These are phyloP conservation scores for Pelusios castaneus DNA, from an alignment of 2,113 vertebrate genomes.

Conservation along the genomic window DNA sequence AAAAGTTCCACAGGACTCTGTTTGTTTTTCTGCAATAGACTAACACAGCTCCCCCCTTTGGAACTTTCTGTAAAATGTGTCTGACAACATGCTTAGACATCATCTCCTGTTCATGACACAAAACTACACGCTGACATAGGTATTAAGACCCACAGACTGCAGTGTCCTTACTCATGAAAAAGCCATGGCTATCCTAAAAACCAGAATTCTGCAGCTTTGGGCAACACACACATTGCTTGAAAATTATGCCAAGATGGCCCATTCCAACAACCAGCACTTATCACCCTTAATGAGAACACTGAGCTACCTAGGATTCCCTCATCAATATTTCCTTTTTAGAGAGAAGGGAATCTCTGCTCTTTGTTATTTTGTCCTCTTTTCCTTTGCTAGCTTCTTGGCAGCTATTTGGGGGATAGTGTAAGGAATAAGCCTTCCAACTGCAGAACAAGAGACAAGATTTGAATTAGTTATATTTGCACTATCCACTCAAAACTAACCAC, in stretches of 20 bases:
- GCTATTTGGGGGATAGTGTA: not conserved
- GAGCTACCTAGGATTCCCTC: not conserved
- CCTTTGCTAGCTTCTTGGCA: slow-evolving; percentile 17
- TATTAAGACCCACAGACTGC: not conserved
- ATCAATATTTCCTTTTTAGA: slow-evolving; percentile 12
- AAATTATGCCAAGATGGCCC: not conserved
- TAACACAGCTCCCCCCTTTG: no score
- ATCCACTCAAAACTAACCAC: slow-evolving; percentile 33
- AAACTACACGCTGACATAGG: not conserved
- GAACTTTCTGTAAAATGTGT: not conserved
- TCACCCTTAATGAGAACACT: not conserved
- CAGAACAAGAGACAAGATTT: slow-evolving; percentile 32
- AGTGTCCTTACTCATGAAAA: not conserved
- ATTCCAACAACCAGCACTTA: not conserved
- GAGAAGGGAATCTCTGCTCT: not conserved
- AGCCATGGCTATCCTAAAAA: not conserved
- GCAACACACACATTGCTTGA: not conserved
- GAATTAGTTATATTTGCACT: slow-evolving; percentile 38
- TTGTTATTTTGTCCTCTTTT: slow-evolving; percentile 29
- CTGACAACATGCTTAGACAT: not conserved
- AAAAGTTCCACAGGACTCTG: no score
- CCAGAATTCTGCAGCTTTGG: not conserved
- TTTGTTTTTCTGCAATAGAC: no score
- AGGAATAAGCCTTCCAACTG: slow-evolving; percentile 1
- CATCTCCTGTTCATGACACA: not conserved